Evolutionary conservation across 2,888 invertebrate genomes (phyloP).

Genomic region (Andrena praecox): DNA sequence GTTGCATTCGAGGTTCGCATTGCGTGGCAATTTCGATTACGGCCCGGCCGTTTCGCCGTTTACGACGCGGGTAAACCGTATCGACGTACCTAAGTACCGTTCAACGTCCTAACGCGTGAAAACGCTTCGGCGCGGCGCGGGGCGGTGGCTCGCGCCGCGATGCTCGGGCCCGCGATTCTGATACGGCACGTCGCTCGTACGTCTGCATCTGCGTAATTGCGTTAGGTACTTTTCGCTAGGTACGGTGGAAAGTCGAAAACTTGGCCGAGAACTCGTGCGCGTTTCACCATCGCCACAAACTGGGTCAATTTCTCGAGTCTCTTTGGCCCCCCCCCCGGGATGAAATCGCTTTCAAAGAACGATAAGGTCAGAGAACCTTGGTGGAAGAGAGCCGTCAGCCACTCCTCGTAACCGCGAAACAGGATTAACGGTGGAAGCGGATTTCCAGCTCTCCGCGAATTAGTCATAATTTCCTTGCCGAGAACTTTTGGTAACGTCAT

Average conservation of each 20-base stretch:
- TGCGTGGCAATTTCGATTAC: conserved; percentile 69
- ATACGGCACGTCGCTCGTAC: not conserved
- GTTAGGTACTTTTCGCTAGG: too few species aligned
- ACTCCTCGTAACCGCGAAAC: conserved; percentile 15
- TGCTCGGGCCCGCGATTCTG: not conserved
- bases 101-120: conserved; percentile 26
- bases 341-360: too few species aligned
- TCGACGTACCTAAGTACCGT: conserved; percentile 55
- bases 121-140: conserved; percentile 9
- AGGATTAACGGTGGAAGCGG: conserved; percentile 21
- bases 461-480: conserved; percentile 37
- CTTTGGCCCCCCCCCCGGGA: too few species aligned
- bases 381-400: not conserved
- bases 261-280: too few species aligned
- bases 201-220: not conserved
- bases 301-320: too few species aligned
- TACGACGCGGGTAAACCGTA: conserved; percentile 62
- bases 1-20: conserved; percentile 68
- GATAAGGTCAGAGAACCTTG: not conserved
- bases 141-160: not conserved
- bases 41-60: conserved; percentile 58
- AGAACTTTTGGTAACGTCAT: conserved; percentile 51
- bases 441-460: conserved; percentile 27
- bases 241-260: not conserved
- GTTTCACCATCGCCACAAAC: too few species aligned